Conservation (phyloP, 2,888 invertebrate genomes). For the Scaeva pyrastri region DNA sequence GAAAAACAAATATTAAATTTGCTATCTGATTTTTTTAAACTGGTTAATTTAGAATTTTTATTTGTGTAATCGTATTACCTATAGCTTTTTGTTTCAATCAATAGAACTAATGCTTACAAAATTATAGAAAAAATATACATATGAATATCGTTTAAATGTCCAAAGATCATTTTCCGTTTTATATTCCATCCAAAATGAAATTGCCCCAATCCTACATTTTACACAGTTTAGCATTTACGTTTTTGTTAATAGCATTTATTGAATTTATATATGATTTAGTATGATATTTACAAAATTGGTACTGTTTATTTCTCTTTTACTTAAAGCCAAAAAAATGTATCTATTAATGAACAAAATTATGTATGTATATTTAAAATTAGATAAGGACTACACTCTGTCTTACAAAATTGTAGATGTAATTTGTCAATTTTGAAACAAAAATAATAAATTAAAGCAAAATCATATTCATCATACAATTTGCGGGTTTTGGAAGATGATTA, state of each 20-base stretch:
- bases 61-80: background rate
- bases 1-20: background rate
- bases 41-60: background rate
- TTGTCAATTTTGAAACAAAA: constrained; percentile 67
- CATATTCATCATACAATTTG: constrained; percentile 34
- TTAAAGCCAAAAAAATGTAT: constrained; percentile 37
- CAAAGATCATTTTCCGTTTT: constrained; percentile 38
- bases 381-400: constrained; percentile 33
- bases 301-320: constrained; percentile 42
- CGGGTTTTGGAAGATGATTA: constrained; percentile 41
- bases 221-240: background rate
- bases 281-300: background rate
- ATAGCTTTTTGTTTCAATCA: constrained; percentile 15
- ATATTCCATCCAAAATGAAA: background rate
- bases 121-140: background rate
- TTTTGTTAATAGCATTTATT: constrained; percentile 35
- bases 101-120: background rate
- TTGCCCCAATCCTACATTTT: background rate
- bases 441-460: constrained; percentile 18
- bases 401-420: constrained; percentile 64
- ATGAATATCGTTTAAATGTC: constrained; percentile 3
- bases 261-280: constrained; percentile 2
- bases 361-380: background rate
- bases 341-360: constrained; percentile 35
- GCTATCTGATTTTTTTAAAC: background rate